A percentile compares a stretch with the other conserved stretches of the same genome.
Evolutionary conservation across 2,888 invertebrate genomes (phyloP).

Genomic region (Lasioglossum leucozonium): DNA sequence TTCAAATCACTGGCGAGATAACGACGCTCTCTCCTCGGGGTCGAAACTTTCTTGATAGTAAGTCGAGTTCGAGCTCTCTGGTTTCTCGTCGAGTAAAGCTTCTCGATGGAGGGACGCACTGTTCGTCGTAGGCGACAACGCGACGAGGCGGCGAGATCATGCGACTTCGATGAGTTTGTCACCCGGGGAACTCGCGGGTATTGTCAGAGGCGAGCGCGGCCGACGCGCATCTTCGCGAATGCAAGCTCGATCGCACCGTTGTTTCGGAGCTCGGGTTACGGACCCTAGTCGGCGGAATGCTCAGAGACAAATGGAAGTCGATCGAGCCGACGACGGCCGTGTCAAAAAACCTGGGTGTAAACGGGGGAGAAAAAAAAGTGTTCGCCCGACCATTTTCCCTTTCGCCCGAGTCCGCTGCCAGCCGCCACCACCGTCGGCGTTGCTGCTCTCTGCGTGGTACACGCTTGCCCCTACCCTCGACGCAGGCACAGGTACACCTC

Average conservation of each 20-base stretch:
- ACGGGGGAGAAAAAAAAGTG: slow-evolving; percentile 77
- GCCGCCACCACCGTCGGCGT: slow-evolving; percentile 52
- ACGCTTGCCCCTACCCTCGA: slow-evolving; percentile 36
- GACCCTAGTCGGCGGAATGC: slow-evolving; percentile 76
- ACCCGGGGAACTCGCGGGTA: slow-evolving; percentile 11
- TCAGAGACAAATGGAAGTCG: slow-evolving; percentile 82
- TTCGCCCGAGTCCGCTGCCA: slow-evolving; percentile 76
- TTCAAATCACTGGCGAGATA: slow-evolving; percentile 29
- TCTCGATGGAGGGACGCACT: not conserved
- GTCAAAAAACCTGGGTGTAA: slow-evolving; percentile 80
- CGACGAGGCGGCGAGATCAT: not conserved
- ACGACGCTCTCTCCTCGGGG: not conserved
- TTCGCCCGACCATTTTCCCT: slow-evolving; percentile 81
- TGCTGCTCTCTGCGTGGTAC: slow-evolving; percentile 32
- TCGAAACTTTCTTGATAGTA: not conserved
- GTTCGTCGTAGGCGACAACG: not conserved
- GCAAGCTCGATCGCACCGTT: slow-evolving; percentile 34
- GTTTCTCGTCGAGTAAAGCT: not conserved
- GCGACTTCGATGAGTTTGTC: not conserved
- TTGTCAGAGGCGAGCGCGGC: slow-evolving; percentile 20
- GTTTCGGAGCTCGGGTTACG: slow-evolving; percentile 48
- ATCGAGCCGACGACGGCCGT: slow-evolving; percentile 77
- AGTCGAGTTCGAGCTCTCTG: not conserved
- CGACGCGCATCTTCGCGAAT: slow-evolving; percentile 65
- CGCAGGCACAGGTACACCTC: slow-evolving; percentile 39